These are phyloP conservation scores for Graptemys geographica DNA, from an alignment of 2,797 vertebrate species.

Conservation along the genomic window DNA sequence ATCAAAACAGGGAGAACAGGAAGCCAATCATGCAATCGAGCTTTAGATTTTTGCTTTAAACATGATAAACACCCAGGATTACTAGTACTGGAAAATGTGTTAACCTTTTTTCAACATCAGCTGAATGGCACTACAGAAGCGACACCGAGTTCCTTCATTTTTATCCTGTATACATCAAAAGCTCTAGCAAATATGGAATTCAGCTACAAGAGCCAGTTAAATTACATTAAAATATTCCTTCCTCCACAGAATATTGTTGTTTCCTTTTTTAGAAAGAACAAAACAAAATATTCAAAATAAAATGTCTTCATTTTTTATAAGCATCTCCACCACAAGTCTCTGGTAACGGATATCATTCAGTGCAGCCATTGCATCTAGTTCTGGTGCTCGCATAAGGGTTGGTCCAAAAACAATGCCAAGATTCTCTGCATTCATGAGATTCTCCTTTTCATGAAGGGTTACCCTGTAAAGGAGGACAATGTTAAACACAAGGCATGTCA, in stretches of 20 bases:
- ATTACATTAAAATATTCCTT: slow-evolving; percentile 86
- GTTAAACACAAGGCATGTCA: not conserved
- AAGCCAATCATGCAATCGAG: slow-evolving; percentile 90
- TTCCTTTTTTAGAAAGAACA: slow-evolving; percentile 74
- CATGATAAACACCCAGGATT: slow-evolving; percentile 85
- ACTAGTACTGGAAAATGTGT: slow-evolving; percentile 81
- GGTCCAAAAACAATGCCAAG: slow-evolving; percentile 97
- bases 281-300: slow-evolving; percentile 88
- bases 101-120: slow-evolving; percentile 84
- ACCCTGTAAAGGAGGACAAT: slow-evolving; percentile 84
- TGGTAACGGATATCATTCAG: slow-evolving; percentile 98
- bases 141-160: slow-evolving; percentile 84
- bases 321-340: slow-evolving; percentile 98
- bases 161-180: slow-evolving; percentile 85
- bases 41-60: slow-evolving; percentile 80
- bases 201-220: slow-evolving; percentile 77
- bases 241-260: slow-evolving; percentile 79
- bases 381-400: slow-evolving; percentile 94
- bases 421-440: slow-evolving; percentile 98
- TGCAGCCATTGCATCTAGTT: slow-evolving; percentile 93
- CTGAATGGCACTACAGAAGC: slow-evolving; percentile 81
- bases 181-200: slow-evolving; percentile 79
- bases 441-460: slow-evolving; percentile 94
- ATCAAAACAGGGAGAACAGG: slow-evolving; percentile 93
- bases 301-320: slow-evolving; percentile 97